Evolutionary conservation across 2,888 invertebrate genomes (phyloP), one percentile per base, ranked within the genome.

Genomic region (Lithosia quadra): DNA sequence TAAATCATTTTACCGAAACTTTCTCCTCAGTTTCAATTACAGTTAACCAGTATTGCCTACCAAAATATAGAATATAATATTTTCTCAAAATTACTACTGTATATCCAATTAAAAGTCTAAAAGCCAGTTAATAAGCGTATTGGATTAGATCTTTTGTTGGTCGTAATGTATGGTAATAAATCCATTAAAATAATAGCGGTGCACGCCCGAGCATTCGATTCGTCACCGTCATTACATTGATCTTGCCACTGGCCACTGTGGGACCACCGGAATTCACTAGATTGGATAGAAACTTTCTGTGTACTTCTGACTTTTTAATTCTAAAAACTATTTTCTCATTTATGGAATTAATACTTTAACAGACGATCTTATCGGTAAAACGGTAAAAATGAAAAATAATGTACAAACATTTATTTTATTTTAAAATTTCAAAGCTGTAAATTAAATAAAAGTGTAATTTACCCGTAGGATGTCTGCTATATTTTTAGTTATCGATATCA

Each of bases 221-320:
- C 92, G 92, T 92, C 91, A 90, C 88, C 86, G 91, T 87, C 87
- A 90, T 93, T 90, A 92, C 83, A 85, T 78, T 77, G 87, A 86
- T 86, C 86, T 85, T 76, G 78, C 76, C 77, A 80, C 82, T 82
- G 78, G 84, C 83, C 82, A 83, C 83, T 81, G 72, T 77, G 68
- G 78, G 90, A 90, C 90, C 90, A 91, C 89, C 90, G 80, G 84
- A 86, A 87, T 80, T 22, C 86, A 77, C 64, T 68, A 60, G 22
- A 59, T 69, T 65, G 28, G 22, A 39, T 56, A n/a, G 43, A 58
- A 57, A 21, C 18, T 58, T 43, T 24, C 2, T 18, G 22, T n/a
- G 15, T 63, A 33, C 5, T 63, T 28, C 10, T n/a, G 33, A 34
- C 33, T 53, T 55, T 15, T 22, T 22, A 22, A 21, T 0, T 53